phyloP scores from a whole-genome alignment of 2,113 vertebrate genomes.

The Spea multiplicata region DNA sequence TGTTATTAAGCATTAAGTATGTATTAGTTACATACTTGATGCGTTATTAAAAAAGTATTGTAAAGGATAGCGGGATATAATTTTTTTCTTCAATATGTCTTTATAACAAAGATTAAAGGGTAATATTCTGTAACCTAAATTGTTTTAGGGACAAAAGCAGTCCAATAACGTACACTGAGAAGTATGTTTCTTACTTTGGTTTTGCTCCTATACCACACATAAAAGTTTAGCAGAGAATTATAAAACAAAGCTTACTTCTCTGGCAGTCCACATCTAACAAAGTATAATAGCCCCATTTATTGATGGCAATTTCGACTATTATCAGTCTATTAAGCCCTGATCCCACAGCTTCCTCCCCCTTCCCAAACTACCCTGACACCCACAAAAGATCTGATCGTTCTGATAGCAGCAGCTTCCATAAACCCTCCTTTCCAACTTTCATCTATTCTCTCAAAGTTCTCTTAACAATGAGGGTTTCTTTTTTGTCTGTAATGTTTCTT shows the following conservation, averaged over 20 bases:
- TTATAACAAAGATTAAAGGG: too few species aligned
- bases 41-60: too few species aligned
- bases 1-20: too few species aligned
- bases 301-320: not conserved
- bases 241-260: not conserved
- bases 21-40: too few species aligned
- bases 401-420: conserved; percentile 10
- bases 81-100: too few species aligned
- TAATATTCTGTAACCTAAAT: too few species aligned
- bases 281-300: not conserved
- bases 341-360: not conserved
- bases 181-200: too few species aligned
- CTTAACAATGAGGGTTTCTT: conserved; percentile 35
- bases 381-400: conserved; percentile 24
- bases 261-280: not conserved
- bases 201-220: too few species aligned
- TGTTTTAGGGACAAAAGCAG: too few species aligned
- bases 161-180: too few species aligned
- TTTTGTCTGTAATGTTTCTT: conserved; percentile 42
- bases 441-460: conserved; percentile 36
- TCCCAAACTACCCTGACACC: not conserved
- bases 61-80: too few species aligned
- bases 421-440: conserved; percentile 7
- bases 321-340: not conserved
- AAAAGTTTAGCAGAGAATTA: too few species aligned